A percentile compares a stretch with the other conserved stretches of the same genome.
phyloP scores from a whole-genome alignment of 2,797 vertebrate genomes.

The Australoheros facetus region DNA sequence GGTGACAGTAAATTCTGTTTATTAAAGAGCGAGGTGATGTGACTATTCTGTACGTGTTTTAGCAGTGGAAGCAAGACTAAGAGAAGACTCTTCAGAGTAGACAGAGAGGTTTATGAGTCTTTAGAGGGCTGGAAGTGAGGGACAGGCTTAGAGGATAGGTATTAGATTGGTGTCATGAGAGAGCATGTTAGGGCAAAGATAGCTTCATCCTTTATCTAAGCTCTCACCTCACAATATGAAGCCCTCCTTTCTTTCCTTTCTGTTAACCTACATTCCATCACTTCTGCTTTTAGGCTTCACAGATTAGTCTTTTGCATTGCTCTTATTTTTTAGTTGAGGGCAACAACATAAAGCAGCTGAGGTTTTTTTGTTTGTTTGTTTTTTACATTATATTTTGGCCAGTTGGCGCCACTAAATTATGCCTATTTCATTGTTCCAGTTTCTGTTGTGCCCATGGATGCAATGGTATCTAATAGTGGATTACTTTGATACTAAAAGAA shows the following conservation, averaged over 20 bases:
- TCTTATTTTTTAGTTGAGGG: not conserved
- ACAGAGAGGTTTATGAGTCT: conserved; percentile 37
- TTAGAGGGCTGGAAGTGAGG: conserved; percentile 30
- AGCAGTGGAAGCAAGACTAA: conserved; percentile 1
- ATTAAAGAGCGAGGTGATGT: not conserved
- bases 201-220: conserved; percentile 49
- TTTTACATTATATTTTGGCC: not conserved
- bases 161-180: conserved; percentile 60
- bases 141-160: conserved; percentile 39
- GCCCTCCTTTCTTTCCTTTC: conserved; percentile 15
- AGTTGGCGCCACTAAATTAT: not conserved
- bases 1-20: conserved; percentile 3
- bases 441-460: accelerated
- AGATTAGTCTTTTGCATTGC: not conserved
- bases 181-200: conserved; percentile 34
- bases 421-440: not conserved
- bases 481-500: not conserved
- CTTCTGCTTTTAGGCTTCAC: not conserved
- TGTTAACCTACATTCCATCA: conserved; percentile 37
- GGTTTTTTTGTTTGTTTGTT: not conserved
- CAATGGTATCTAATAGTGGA: not conserved
- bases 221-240: conserved; percentile 12
- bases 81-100: conserved; percentile 16
- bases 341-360: too few relatives aligned
- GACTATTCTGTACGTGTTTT: not conserved